Evolutionary conservation across 2,797 vertebrate genomes (phyloP), one percentile per base, ranked within the genome.

Genomic region (Champsocephalus esox): DNA sequence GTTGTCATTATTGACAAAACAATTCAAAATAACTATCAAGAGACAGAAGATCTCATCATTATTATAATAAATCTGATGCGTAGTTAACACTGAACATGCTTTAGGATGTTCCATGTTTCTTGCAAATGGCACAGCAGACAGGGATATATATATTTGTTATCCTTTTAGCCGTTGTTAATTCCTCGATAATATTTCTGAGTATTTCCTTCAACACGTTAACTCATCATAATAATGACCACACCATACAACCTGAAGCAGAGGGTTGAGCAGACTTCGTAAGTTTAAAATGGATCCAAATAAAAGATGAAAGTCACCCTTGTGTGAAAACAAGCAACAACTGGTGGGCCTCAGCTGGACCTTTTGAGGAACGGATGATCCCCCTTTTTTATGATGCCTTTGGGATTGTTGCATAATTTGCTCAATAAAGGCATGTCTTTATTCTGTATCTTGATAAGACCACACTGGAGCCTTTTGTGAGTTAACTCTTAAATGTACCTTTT

Each of bases 351-450:
- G 28, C 57, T 73, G 44, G 75, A 32, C 41, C 60, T 75, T 76
- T 66, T 24, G 14, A 66, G 19, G 8, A 79, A 60, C 52, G 8
- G n/a, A 59, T 48, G 38, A 43, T 54, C 46, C 49, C 63, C 55
- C 43, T 69, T 51, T 69, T 72, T 73, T 68, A 64, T 66, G 12
- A n/a, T 77, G 70, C 34, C 82, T 77, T 44, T 19, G 44, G 41
- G 46, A 66, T 75, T 38, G 63, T 83, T 87, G 72, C 73, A 75
- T 88, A 65, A 78, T 83, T 59, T 58, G 66, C 34, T 51, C 61
- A 84, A 32, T 77, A 60, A 87, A 88, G 61, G 16, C 69, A 24
- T 17, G 44, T 59, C 78, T 90, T 91, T 89, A 85, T 86, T 80
- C 77, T 76, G 51, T 43, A 7, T 78, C 71, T 83, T 62, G 65